Evolutionary conservation across 2,797 vertebrate species (phyloP).

Genomic region (Lepidocolaptes lacrymiger): DNA sequence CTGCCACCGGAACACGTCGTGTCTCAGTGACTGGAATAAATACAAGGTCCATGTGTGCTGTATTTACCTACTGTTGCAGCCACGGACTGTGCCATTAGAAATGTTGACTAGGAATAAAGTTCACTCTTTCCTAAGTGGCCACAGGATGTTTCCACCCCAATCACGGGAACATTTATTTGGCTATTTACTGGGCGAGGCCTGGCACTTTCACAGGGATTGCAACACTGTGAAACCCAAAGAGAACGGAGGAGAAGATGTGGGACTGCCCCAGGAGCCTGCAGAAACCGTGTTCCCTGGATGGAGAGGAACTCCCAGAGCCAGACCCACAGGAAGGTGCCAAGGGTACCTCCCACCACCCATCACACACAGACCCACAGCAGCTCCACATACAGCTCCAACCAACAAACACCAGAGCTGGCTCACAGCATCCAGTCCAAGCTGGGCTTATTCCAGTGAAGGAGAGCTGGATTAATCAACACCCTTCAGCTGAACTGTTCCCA

Average conservation of each 20-base stretch:
- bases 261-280: neutral
- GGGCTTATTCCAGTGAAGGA: neutral
- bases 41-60: neutral
- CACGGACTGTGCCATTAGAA: neutral
- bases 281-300: accelerated
- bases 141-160: slow-evolving; percentile 55
- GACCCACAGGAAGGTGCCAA: neutral
- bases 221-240: neutral
- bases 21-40: neutral
- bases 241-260: neutral
- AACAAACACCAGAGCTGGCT: neutral
- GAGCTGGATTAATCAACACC: neutral
- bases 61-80: slow-evolving; percentile 18
- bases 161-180: slow-evolving; percentile 33
- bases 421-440: neutral
- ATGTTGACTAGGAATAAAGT: slow-evolving; percentile 64
- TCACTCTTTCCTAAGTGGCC: slow-evolving; percentile 54
- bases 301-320: neutral
- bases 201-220: slow-evolving; percentile 17
- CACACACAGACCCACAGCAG: neutral
- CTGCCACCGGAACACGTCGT: neutral
- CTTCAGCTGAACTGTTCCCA: neutral
- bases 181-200: slow-evolving; percentile 32
- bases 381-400: neutral
- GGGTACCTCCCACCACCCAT: neutral